phyloP scores from a whole-genome alignment of 1,140 invertebrate species.

The Proales similis region DNA sequence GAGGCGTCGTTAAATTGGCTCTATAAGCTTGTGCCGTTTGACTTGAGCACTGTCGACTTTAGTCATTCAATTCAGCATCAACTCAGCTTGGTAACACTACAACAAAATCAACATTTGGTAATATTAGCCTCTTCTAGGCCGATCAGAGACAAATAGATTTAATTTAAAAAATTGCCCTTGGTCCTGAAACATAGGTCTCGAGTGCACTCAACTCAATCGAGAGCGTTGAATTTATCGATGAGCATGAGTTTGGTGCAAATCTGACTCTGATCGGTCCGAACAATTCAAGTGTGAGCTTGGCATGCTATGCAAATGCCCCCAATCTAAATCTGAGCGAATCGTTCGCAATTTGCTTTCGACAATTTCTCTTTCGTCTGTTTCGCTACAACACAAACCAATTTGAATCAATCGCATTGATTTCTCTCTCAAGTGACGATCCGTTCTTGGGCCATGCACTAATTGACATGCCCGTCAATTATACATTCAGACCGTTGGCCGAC shows the following conservation, averaged over 20 bases:
- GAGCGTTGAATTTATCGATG: constrained; percentile 1
- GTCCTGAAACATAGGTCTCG: neutral
- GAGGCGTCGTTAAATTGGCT: neutral
- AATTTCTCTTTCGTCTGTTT: constrained; percentile 13
- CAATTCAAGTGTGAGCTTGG: neutral
- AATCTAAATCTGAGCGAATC: neutral
- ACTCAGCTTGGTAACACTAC: neutral
- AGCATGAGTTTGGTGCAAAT: neutral
- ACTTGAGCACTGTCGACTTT: neutral
- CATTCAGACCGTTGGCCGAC: too few relatives aligned
- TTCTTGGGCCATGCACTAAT: too few relatives aligned
- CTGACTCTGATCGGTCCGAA: neutral
- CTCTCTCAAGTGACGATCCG: too few relatives aligned
- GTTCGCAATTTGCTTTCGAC: constrained; percentile 20
- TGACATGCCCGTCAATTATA: too few relatives aligned
- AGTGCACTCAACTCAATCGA: constrained; percentile 10
- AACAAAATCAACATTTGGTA: constrained; percentile 5
- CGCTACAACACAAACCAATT: neutral
- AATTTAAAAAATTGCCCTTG: neutral
- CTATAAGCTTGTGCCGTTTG: constrained; percentile 29
- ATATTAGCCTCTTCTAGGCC: neutral
- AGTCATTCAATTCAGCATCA: constrained; percentile 24
- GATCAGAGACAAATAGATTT: neutral
- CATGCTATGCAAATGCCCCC: constrained; percentile 3
- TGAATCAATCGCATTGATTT: neutral